These are phyloP conservation scores for Circaetus cinerascens DNA, from an alignment of 2,113 vertebrate genomes.

Conservation along the genomic window DNA sequence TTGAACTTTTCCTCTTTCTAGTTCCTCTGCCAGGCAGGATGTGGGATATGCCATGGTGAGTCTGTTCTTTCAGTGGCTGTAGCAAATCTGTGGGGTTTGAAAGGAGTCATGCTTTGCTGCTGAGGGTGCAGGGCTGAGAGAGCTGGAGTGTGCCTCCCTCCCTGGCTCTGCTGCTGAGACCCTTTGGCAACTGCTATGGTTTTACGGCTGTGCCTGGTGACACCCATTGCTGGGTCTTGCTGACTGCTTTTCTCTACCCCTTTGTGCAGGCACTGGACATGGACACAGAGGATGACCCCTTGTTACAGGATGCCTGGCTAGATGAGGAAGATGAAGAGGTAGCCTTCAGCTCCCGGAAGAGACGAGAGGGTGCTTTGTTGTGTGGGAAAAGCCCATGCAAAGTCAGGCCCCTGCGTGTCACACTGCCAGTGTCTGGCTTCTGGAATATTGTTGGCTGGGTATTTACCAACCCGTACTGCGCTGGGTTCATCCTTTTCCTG, in stretches of 20 bases:
- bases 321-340: conserved; percentile 79
- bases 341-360: conserved; percentile 23
- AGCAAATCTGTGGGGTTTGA: neutral
- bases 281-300: conserved; percentile 89
- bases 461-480: conserved; percentile 87
- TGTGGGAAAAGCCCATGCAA: conserved; percentile 65
- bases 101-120: neutral
- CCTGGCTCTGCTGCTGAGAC: neutral
- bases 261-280: conserved; percentile 69
- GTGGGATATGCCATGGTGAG: neutral
- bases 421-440: conserved; percentile 57
- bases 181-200: neutral
- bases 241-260: neutral
- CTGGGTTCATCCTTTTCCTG: conserved; percentile 80
- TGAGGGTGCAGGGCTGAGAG: neutral
- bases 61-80: neutral
- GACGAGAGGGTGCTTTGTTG: conserved; percentile 6
- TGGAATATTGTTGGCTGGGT: conserved; percentile 90
- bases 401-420: conserved; percentile 20
- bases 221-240: neutral
- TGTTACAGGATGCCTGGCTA: conserved; percentile 82
- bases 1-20: neutral
- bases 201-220: neutral
- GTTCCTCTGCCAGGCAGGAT: neutral
- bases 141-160: neutral